Evolutionary conservation across 2,113 vertebrate genomes (phyloP).

Genomic region (Callopanchax toddi): DNA sequence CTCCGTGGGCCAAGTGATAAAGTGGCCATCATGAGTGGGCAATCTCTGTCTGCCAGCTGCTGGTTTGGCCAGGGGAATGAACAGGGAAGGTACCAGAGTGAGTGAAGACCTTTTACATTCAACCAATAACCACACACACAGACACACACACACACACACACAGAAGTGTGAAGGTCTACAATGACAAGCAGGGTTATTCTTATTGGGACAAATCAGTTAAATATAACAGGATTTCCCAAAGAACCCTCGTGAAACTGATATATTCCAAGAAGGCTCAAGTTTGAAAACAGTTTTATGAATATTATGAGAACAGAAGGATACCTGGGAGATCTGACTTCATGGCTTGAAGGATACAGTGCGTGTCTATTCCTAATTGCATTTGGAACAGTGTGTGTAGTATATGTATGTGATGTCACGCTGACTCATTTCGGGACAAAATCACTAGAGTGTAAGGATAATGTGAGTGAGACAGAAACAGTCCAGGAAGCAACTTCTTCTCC

Average conservation of each 20-base stretch:
- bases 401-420: not conserved
- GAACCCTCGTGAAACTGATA: not conserved
- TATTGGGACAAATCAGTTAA: too few species aligned
- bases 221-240: not conserved
- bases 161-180: not conserved
- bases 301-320: not conserved
- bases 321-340: not conserved
- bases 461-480: not conserved
- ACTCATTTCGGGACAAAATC: not conserved
- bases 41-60: conserved; percentile 72
- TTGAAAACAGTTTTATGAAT: not conserved
- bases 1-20: conserved; percentile 73
- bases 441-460: not conserved
- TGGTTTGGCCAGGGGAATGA: conserved; percentile 53
- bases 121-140: conserved; percentile 24
- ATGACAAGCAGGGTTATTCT: not conserved
- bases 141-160: not conserved
- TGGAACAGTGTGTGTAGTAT: not conserved
- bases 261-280: not conserved
- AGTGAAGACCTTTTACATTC: conserved; percentile 55
- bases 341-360: not conserved
- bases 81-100: conserved; percentile 53
- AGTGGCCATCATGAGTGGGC: conserved; percentile 79
- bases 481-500: not conserved
- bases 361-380: too few species aligned